Base-by-base conservation (phyloP, 2,113 vertebrate genomes). In the Gasterosteus nipponicus region DNA sequence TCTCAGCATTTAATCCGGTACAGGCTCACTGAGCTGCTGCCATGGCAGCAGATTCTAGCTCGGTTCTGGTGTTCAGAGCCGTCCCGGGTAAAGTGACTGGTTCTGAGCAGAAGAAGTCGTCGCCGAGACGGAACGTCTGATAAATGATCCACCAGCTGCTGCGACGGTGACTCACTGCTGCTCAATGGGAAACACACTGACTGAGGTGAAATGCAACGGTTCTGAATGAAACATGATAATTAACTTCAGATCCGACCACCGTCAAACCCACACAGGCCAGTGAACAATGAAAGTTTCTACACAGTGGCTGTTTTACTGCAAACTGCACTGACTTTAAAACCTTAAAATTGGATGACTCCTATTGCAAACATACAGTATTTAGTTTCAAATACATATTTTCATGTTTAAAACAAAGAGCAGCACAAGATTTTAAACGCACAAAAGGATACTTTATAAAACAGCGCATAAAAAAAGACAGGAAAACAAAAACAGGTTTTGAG, bases 61-160 rank as follows among this genome's bases (percentile, higher is more conserved):
- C 46, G 7, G 11, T 59, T 10, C 4, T 10, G 38, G 18, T n/a
- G 10, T 61, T 41, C 22, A 26, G n/a, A 44, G 61, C 58, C 69
- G 16, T 26, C 56, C 61, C 75, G 26, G 73, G 42, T 53, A 33
- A 66, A 39, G 9, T 12, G n/a, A 64, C n/a, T 42, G 41, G 57
- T 64, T 62, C 58, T 39, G 31, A 72, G 59, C 54, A 33, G 44
- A 31, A 38, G 14, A 51, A 22, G 57, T 51, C 3, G 9, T 54
- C 19, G 41, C 29, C 14, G 41, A 69, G 14, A 29, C 54, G 38
- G 53, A 19, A 69, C 56, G n/a, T 33, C 41, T 53, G 66, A 29
- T 71, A 66, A 82, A 31, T 39, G 47, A 73, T 69, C 38, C 56
- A 9, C 16, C 81, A 81, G 81, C 74, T 83, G 85, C 67, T 49